Percentiles rank a stretch among this genome's conserved stretches.
Conservation (phyloP, 2,113 vertebrate species). For the Embiotoca jacksoni region DNA sequence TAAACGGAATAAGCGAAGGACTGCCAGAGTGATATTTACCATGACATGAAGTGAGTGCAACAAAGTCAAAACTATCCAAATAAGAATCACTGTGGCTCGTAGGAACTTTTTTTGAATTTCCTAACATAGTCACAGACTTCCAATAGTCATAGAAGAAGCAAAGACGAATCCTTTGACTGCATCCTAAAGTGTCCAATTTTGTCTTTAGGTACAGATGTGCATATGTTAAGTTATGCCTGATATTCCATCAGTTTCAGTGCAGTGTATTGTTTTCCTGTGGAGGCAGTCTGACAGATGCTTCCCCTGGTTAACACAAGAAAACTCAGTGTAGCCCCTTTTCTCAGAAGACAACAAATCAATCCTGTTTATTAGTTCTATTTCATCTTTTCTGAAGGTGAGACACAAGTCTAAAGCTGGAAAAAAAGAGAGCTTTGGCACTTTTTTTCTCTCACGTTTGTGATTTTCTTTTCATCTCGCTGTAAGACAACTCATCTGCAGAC, state of each 20-base stretch:
- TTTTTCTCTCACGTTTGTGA: slow-evolving; percentile 65
- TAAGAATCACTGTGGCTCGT: slow-evolving; percentile 56
- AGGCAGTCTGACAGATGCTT: slow-evolving; percentile 27
- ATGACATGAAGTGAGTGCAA: slow-evolving; percentile 68
- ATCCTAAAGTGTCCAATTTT: slow-evolving; percentile 2
- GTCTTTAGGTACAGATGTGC: neutral
- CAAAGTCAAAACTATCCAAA: slow-evolving; percentile 72
- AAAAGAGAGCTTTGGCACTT: slow-evolving; percentile 45
- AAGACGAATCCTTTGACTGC: slow-evolving; percentile 12
- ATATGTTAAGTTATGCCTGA: neutral
- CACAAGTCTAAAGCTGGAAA: slow-evolving; percentile 38
- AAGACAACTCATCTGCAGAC: slow-evolving; percentile 71
- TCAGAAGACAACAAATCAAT: slow-evolving; percentile 61
- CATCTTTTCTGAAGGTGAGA: slow-evolving; percentile 48
- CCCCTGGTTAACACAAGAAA: slow-evolving; percentile 8
- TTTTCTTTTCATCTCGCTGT: slow-evolving; percentile 76
- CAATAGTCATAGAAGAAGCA: slow-evolving; percentile 11
- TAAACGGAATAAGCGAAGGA: slow-evolving; percentile 72
- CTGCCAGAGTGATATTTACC: slow-evolving; percentile 76
- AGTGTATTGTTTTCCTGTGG: slow-evolving; percentile 17
- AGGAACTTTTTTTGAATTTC: slow-evolving; percentile 40
- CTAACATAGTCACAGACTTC: slow-evolving; percentile 37
- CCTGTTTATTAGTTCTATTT: slow-evolving; percentile 56
- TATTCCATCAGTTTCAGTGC: neutral
- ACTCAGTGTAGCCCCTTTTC: slow-evolving; percentile 27